phyloP scores from a whole-genome alignment of 2,113 vertebrate species.

The Pantherophis guttatus region DNA sequence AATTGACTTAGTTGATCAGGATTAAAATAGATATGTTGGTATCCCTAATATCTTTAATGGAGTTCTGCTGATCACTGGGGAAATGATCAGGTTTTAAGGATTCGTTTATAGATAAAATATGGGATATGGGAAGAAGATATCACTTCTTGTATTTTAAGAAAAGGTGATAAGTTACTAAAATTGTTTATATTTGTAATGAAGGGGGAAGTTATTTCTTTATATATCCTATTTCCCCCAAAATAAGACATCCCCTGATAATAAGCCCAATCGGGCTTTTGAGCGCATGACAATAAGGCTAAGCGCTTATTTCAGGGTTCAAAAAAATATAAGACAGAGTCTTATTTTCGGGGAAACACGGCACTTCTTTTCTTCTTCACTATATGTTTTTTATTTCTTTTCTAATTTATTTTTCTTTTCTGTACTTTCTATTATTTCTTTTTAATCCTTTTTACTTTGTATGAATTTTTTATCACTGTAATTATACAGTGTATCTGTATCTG shows the following conservation, averaged over 20 bases:
- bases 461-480: neutral
- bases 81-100: neutral
- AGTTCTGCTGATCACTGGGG: neutral
- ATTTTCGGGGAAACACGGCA: no score
- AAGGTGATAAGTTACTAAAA: neutral
- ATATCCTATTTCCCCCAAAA: no score
- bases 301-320: no score
- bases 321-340: no score
- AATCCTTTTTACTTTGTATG: neutral
- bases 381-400: neutral
- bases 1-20: neutral
- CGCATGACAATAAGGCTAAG: no score
- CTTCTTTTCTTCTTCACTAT: neutral
- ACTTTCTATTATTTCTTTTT: neutral
- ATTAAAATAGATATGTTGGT: neutral
- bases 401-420: neutral
- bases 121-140: neutral
- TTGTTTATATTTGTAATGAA: neutral
- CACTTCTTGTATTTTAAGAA: neutral
- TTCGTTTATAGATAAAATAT: neutral
- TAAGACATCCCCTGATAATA: no score
- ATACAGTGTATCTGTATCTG: neutral
- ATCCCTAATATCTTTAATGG: neutral
- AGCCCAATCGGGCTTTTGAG: no score
- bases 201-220: neutral